phyloP scores from a whole-genome alignment of 2,797 vertebrate species.

The Aulostomus chinensis region DNA sequence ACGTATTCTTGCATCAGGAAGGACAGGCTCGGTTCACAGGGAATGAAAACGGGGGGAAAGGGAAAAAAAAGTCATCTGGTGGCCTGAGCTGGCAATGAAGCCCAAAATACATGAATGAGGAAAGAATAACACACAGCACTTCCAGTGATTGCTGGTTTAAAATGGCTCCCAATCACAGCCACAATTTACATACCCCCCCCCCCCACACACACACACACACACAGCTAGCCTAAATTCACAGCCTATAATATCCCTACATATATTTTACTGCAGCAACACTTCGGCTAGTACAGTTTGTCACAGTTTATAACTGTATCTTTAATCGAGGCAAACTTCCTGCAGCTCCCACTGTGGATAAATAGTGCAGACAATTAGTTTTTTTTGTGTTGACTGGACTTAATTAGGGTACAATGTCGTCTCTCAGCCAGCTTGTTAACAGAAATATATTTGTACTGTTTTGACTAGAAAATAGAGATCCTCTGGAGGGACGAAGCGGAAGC shows the following conservation, averaged over 20 bases:
- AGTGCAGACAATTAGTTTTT: slow-evolving; percentile 7
- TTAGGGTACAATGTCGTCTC: background rate
- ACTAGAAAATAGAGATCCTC: slow-evolving; percentile 5
- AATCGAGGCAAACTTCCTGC: slow-evolving; percentile 1
- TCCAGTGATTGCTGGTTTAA: slow-evolving; percentile 8
- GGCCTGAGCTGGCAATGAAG: background rate
- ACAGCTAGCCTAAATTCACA: background rate
- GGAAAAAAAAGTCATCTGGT: background rate
- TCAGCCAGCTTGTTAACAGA: background rate
- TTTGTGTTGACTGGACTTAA: slow-evolving; percentile 5
- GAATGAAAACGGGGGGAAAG: background rate
- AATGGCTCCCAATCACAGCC: slow-evolving; percentile 6
- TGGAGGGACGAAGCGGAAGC: slow-evolving; percentile 13
- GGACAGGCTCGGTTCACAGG: too few species aligned
- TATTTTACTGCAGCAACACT: background rate
- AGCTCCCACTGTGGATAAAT: slow-evolving; percentile 5
- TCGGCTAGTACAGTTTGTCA: slow-evolving; percentile 1
- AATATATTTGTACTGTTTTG: slow-evolving; percentile 5
- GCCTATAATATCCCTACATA: slow-evolving; percentile 1
- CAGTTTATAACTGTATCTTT: background rate
- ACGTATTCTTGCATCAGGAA: too few species aligned
- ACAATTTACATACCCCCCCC: too few species aligned
- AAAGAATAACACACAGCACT: background rate
- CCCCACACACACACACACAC: too few species aligned
- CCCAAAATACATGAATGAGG: background rate